Base-by-base conservation (phyloP, 2,888 invertebrate species). In the Myathropa florea region DNA sequence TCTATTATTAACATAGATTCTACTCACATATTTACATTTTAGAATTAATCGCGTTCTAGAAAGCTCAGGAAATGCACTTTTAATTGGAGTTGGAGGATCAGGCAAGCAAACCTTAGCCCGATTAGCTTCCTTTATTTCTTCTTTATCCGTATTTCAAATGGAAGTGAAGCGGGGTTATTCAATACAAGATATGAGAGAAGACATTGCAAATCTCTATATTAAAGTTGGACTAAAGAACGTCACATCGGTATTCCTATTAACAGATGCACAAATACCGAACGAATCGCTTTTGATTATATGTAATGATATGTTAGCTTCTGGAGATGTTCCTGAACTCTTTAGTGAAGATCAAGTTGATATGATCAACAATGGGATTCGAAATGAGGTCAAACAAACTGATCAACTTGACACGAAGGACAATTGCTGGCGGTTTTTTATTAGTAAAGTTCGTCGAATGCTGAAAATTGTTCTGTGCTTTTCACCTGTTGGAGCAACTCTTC, bases 1-100 rank as follows among this genome's bases (percentile, higher is more conserved):
- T 12, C 2, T 2, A 12, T 33, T 12, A 0, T 33, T 33, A 12
- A 33, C 33, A n/a, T 18, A 46, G 18, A 46, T 2, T 4, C n/a
- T 18, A n/a, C 4, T 4, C 10, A 1, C 10, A 33, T 9, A 33
- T n/a, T 14, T n/a, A n/a, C 4, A 46, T 77, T 70, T 28, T 23
- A 95, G 96, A 88, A 98, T 99, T 85, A 98, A 97, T 93, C 95
- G 98, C 71, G 98, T 99, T 88, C 93, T 98, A 90, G 98, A 98
- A 92, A 95, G 96, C 23, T 98, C 98, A 0, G 98, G 98, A 14
- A 98, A 98, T 91, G 98, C 98, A 0, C 93, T 99, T 28, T 93
- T 98, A 14, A 96, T 98, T n/a, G 98, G 98, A 14, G 98, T 99
- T 0, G 98, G 98, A 24, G 98, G 98, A 46, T 97, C 97, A 72